Base-by-base conservation (phyloP, 2,113 vertebrate genomes). In the Protobothrops flavoviridis region DNA sequence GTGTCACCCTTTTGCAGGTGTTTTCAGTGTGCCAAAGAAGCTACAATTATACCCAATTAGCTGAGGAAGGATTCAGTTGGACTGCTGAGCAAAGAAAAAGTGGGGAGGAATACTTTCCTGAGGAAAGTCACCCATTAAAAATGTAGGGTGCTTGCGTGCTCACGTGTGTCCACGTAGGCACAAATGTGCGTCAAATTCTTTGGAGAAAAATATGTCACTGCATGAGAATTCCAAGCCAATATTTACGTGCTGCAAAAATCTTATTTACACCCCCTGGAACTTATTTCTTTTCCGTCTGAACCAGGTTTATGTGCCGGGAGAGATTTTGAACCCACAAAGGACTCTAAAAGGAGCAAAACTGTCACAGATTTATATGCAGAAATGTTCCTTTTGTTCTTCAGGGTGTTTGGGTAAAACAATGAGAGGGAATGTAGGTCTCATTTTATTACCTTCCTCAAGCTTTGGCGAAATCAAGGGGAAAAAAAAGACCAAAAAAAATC, bases 41-140 rank as follows among this genome's bases (percentile, higher is more conserved):
- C 85, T 95, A 33, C 93, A 95, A 95, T 96, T 95, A 95, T 94
- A 94, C 91, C 93, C 93, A 96, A 95, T 96, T 95, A 87, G 88
- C 85, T 94, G 56, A 85, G 85, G 91, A 94, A 95, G 86, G 92
- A 59, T 43, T 85, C 94, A 9, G 93, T 89, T 94, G 91, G 87
- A 43, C 92, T 52, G 59, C 43, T 88, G 94, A 93, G 88, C 0
- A 0, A 8, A 56, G 81, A 91, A 85, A 92, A 81, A 45, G 69
- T 61, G 56, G 29, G 13, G 53, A 26, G 11, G 20, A 85, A 4
- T 88, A 26, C 15, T 45, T 88, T 87, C 6, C 89, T 93, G 87
- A 39, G 91, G 93, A 95, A 91, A 93, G 89, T 96, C 92, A 61
- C 81, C 93, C 91, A 91, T 43, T 93, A 45, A 92, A 92, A 89